A percentile compares a stretch with the other conserved stretches of the same genome.
These are phyloP conservation scores for Myotis findleyi DNA, from an alignment of 2,797 vertebrate species.

Conservation along the genomic window DNA sequence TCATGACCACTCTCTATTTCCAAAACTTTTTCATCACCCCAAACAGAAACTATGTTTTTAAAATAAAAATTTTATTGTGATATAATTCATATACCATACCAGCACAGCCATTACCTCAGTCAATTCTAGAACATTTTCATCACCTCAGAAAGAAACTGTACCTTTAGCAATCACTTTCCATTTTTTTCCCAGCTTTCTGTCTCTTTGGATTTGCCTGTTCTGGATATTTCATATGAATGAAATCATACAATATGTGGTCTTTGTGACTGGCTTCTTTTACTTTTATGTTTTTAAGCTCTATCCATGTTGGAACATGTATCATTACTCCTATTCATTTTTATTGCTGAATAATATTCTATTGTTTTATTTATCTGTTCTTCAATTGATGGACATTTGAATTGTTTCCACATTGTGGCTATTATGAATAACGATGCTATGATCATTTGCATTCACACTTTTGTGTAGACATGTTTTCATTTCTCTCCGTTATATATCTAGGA, in stretches of 20 bases:
- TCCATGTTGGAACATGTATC: neutral
- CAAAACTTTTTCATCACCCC: slow-evolving; percentile 5
- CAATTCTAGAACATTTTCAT: slow-evolving; percentile 18
- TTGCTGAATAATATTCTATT: neutral
- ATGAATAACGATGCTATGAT: neutral
- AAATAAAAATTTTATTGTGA: slow-evolving; percentile 7
- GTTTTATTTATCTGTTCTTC: neutral
- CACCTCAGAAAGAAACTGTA: neutral
- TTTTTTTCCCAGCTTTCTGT: neutral
- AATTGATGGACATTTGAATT: neutral
- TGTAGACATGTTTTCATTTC: neutral
- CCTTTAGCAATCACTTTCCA: neutral
- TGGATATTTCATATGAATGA: neutral
- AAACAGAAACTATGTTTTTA: neutral
- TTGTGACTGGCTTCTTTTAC: neutral
- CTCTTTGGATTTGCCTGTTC: neutral
- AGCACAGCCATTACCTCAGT: neutral
- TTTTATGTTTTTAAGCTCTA: neutral
- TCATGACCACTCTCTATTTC: neutral
- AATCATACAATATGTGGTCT: neutral
- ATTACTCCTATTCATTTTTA: neutral
- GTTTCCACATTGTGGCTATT: neutral
- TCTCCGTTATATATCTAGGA: neutral
- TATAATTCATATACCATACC: neutral
- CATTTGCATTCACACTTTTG: neutral